Conservation (phyloP, 2,888 invertebrate genomes). For the Hecatera dysodea region DNA sequence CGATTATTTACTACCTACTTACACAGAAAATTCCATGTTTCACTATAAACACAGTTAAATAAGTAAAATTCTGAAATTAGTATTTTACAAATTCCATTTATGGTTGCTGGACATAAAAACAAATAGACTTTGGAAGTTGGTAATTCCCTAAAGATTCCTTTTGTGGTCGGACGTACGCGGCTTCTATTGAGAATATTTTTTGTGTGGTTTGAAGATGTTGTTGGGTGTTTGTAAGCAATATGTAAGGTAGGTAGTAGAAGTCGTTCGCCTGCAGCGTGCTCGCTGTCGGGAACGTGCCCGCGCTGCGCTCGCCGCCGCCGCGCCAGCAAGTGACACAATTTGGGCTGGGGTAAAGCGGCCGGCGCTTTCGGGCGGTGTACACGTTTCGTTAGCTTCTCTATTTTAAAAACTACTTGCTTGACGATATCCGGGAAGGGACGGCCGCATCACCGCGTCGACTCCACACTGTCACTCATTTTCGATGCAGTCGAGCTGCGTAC, state of each 20-base stretch:
- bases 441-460: constrained; percentile 82
- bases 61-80: constrained; percentile 30
- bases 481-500: constrained; percentile 90
- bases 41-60: constrained; percentile 22
- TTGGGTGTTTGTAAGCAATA: constrained; percentile 73
- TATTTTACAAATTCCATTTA: constrained; percentile 49
- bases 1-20: constrained; percentile 5
- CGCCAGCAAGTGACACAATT: constrained; percentile 88
- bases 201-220: constrained; percentile 69
- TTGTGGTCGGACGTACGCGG: constrained; percentile 69
- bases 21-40: constrained; percentile 17
- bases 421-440: constrained; percentile 90
- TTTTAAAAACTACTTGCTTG: constrained; percentile 89
- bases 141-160: constrained; percentile 72
- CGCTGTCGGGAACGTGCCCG: constrained; percentile 72
- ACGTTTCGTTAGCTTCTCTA: constrained; percentile 90
- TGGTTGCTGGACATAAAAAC: constrained; percentile 64
- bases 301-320: constrained; percentile 73
- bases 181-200: constrained; percentile 76
- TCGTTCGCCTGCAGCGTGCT: constrained; percentile 79
- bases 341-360: constrained; percentile 87
- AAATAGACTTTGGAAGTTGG: constrained; percentile 70
- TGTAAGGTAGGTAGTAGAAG: constrained; percentile 75
- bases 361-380: constrained; percentile 89
- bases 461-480: constrained; percentile 84